Base-by-base conservation (phyloP, 2,113 vertebrate genomes). In the Python bivittatus region DNA sequence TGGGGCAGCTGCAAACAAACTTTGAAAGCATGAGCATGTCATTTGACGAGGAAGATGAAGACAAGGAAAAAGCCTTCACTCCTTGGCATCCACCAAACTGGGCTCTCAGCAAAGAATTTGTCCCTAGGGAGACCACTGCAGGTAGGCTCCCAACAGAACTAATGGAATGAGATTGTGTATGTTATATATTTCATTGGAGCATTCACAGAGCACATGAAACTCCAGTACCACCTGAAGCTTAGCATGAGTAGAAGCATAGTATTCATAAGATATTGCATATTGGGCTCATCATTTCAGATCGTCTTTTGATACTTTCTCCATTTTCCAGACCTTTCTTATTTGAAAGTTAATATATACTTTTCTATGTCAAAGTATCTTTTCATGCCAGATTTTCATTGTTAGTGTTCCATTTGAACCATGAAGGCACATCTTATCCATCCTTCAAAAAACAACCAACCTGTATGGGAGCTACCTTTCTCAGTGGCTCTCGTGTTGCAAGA, bases 31-130 rank as follows among this genome's bases (percentile, higher is more conserved):
- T 93, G 68, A 92, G 93, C 5, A 4, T 68, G 0, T 85, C 93
- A 72, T 93, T 84, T 29, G 91, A 94, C 27, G 97, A 96, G 72
- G 97, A 97, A 84, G 93, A 96, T n/a, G 94, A 95, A 89, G 91
- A 90, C 8, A 89, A 90, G 1, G 95, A 95, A n/a, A 95, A 92
- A 6, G 25, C 53, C 25, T 25, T 92, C 4, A 12, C 20, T n/a
- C 17, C 44, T 5, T 10, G 0, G 29, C 53, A 89, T 0, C 0
- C 17, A 13, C 44, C 42, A 1, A 0, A 0, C 1, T 93, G 90
- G 68, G 94, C 93, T 4, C 0, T 22, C 0, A 42, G 90, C 2
- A 58, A 89, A 44, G 97, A 94, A 68, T 91, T 94, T 58, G 25
- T 93, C 29, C 85, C 94, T 1, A 3, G 23, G 57, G 48, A 3